Conservation (phyloP, 2,888 invertebrate species). For the Salticus scenicus region DNA sequence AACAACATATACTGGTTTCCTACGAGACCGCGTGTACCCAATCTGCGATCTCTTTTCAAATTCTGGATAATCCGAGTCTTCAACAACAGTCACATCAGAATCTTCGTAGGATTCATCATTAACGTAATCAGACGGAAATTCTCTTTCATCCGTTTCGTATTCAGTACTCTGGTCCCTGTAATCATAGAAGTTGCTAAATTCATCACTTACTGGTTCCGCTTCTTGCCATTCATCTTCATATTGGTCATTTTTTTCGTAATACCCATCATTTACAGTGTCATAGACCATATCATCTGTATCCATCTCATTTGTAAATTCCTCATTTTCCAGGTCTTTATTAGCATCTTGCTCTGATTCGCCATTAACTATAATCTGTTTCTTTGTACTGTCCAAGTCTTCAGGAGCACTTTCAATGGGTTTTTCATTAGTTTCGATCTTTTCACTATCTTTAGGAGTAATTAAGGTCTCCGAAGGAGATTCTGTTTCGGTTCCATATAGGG, state of each 20-base stretch:
- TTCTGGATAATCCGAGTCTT: too few species aligned
- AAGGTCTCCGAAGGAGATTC: neutral
- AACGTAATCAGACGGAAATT: too few species aligned
- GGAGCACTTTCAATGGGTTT: neutral
- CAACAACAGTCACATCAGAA: neutral
- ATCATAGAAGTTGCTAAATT: neutral
- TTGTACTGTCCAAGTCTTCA: neutral
- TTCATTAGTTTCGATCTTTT: neutral
- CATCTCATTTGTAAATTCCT: neutral
- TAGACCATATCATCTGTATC: neutral
- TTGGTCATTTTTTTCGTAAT: neutral
- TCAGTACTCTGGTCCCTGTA: too few species aligned
- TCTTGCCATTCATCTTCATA: neutral
- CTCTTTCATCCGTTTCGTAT: too few species aligned
- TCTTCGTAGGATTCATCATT: neutral
- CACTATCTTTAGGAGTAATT: neutral
- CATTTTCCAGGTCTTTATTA: neutral
- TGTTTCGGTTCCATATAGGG: conserved; percentile 9
- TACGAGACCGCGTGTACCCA: neutral
- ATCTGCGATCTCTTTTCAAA: neutral
- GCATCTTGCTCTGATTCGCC: too few species aligned
- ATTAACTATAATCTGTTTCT: neutral
- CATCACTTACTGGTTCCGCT: neutral
- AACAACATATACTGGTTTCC: neutral
- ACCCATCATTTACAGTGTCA: neutral